A percentile compares a stretch with the other conserved stretches of the same genome.
phyloP scores from a whole-genome alignment of 2,113 vertebrate genomes.

The pig (Sus scrofa) region DNA sequence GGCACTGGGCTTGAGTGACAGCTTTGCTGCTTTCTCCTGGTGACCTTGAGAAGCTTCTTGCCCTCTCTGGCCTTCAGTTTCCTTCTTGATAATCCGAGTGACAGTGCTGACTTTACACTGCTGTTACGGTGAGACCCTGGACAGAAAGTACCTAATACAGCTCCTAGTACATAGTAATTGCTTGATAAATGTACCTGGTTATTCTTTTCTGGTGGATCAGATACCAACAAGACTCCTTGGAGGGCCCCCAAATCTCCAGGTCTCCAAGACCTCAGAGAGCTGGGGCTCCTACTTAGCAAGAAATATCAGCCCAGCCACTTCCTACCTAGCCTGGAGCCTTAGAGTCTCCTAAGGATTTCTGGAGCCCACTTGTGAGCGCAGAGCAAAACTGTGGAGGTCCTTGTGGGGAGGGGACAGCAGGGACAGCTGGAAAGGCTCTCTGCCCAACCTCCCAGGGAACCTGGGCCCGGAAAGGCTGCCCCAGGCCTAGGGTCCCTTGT shows the following conservation, averaged over 20 bases:
- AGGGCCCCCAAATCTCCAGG: not conserved
- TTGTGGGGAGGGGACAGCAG: not conserved
- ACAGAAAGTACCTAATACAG: not conserved
- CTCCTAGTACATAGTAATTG: not conserved
- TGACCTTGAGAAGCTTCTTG: not conserved
- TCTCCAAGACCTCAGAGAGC: not conserved
- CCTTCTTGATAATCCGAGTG: not conserved
- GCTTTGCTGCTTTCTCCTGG: not conserved
- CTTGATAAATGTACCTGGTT: not conserved
- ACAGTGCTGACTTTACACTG: too few species aligned
- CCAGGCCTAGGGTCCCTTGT: not conserved
- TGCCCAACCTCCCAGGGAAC: not conserved
- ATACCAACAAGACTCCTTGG: not conserved
- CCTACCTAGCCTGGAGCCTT: not conserved
- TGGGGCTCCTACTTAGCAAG: not conserved
- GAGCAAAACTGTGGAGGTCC: not conserved
- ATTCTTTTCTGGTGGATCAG: not conserved
- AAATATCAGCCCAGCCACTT: not conserved
- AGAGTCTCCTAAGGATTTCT: not conserved
- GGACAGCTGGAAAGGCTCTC: not conserved
- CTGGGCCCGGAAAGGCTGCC: not conserved
- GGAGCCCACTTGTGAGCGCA: not conserved
- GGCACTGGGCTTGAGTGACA: not conserved
- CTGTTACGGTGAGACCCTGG: not conserved
- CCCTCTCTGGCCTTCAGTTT: not conserved